Evolutionary conservation across 92 coral and sea anemone species (phyloP).

Genomic region (Montipora capitata): DNA sequence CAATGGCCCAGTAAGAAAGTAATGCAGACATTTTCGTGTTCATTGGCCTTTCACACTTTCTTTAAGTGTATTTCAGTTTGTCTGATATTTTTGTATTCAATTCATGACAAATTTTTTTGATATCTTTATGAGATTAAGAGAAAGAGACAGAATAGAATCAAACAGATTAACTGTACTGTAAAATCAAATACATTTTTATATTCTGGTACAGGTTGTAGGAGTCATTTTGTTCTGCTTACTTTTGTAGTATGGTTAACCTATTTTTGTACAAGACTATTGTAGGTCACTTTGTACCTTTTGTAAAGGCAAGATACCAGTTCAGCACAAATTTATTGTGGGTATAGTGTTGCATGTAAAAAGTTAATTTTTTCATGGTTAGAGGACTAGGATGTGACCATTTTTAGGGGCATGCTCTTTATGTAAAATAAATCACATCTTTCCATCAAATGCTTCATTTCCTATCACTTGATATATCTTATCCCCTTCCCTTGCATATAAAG

Average conservation of each 20-base stretch:
- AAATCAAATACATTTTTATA: not conserved
- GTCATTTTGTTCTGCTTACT: not conserved
- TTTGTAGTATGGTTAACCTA: not conserved
- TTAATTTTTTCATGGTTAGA: no score
- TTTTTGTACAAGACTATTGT: slow-evolving; percentile 11
- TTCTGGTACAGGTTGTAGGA: no score
- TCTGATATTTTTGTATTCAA: no score
- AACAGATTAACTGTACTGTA: not conserved
- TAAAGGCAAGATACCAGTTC: slow-evolving; percentile 3
- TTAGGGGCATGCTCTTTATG: no score
- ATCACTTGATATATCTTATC: no score
- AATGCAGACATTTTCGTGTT: not conserved
- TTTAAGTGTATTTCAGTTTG: not conserved
- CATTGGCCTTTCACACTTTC: not conserved
- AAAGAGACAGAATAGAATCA: not conserved
- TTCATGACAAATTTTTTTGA: not conserved
- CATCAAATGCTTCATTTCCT: no score
- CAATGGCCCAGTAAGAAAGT: no score
- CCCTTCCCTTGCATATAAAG: no score
- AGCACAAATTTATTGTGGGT: not conserved
- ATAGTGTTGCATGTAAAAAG: not conserved
- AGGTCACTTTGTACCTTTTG: slow-evolving; percentile 35
- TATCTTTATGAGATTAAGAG: not conserved
- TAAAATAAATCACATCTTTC: no score
- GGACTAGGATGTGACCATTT: not conserved